These are phyloP conservation scores for Zoroaster sp. DNA, from an alignment of 53 echinoderm and acorn worm species.

Conservation along the genomic window DNA sequence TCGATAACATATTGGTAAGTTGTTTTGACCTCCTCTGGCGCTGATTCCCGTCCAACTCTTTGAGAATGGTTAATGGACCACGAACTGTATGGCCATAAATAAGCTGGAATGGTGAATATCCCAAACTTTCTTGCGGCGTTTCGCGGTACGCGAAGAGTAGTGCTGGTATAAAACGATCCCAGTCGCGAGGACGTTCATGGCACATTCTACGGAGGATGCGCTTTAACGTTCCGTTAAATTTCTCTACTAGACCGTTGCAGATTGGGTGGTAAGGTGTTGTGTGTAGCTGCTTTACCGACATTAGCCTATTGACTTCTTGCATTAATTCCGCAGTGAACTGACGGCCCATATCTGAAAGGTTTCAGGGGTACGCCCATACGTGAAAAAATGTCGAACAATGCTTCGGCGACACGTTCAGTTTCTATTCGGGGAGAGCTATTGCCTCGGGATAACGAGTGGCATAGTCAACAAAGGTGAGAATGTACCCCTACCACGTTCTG, in stretches of 20 bases:
- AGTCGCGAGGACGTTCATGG: slow-evolving; percentile 50
- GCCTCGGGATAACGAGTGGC: slow-evolving; percentile 69
- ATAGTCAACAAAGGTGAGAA: slow-evolving; percentile 60
- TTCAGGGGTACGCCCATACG: slow-evolving; percentile 48
- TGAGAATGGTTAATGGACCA: slow-evolving; percentile 57
- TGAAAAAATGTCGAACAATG: slow-evolving; percentile 58
- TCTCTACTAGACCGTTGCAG: no score
- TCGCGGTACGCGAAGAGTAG: slow-evolving; percentile 65
- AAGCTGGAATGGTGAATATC: slow-evolving; percentile 74
- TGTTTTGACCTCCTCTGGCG: slow-evolving; percentile 30
- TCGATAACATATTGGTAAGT: slow-evolving; percentile 68
- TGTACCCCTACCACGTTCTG: slow-evolving; percentile 54
- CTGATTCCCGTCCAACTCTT: slow-evolving; percentile 55
- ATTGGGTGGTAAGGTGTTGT: no score
- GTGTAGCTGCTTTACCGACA: slow-evolving; percentile 49
- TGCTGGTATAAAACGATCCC: slow-evolving; percentile 64
- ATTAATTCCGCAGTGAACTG: slow-evolving; percentile 69
- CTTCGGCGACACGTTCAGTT: slow-evolving; percentile 59
- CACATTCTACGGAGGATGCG: slow-evolving; percentile 60
- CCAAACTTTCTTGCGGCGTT: slow-evolving; percentile 61
- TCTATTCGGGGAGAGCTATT: slow-evolving; percentile 58
- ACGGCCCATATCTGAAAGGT: slow-evolving; percentile 53
- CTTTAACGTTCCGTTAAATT: slow-evolving; percentile 75
- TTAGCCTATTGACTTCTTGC: slow-evolving; percentile 40
- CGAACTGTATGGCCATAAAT: slow-evolving; percentile 57